Evolutionary conservation across 1,140 invertebrate genomes (phyloP).

Genomic region (Cydia splendana): DNA sequence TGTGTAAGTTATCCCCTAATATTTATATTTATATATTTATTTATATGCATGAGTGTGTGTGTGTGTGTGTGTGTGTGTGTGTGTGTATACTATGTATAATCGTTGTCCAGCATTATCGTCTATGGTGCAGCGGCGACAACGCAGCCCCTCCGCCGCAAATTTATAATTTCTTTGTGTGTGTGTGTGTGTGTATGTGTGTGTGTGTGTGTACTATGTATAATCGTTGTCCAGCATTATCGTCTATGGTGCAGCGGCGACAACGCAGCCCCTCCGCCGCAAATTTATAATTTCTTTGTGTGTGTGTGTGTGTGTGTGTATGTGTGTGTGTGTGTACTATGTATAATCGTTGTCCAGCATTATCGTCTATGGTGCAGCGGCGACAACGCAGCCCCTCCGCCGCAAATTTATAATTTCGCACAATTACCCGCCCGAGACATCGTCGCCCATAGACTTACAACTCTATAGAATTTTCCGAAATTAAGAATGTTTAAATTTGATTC

Average conservation of each 20-base stretch:
- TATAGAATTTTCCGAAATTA: neutral
- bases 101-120: constrained; percentile 5
- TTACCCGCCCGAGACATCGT: constrained; percentile 64
- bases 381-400: constrained; percentile 53
- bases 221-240: constrained; percentile 7
- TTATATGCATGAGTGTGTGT: too few species aligned
- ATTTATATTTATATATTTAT: too few species aligned
- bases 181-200: too few species aligned
- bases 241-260: neutral
- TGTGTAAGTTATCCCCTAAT: too few species aligned
- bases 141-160: constrained; percentile 63
- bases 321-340: neutral
- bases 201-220: neutral
- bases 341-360: constrained; percentile 1
- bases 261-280: constrained; percentile 60
- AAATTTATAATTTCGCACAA: constrained; percentile 77
- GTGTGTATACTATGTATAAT: neutral
- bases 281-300: constrained; percentile 77
- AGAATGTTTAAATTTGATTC: too few species aligned
- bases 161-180: constrained; percentile 77
- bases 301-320: too few species aligned
- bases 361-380: neutral
- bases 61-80: too few species aligned
- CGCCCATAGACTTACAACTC: constrained; percentile 40
- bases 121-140: neutral